Conservation (phyloP, 1,140 invertebrate species). For the Lycorma delicatula region DNA sequence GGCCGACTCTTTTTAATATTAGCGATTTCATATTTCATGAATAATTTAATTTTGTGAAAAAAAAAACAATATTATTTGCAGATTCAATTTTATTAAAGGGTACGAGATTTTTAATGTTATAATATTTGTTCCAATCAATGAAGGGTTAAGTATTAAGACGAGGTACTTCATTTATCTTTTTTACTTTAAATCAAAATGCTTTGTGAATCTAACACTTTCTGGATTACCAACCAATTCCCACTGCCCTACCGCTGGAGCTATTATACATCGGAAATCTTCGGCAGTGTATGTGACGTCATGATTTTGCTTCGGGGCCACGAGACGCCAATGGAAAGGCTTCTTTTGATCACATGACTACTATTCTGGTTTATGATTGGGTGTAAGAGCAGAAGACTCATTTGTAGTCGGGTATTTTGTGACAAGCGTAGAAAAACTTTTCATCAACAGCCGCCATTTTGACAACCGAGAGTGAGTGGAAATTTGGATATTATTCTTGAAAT, state of each 20-base stretch:
- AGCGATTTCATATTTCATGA: too few relatives aligned
- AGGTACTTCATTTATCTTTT: too few relatives aligned
- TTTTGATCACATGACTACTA: conserved; percentile 44
- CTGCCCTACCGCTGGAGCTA: conserved; percentile 25
- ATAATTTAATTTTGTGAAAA: too few relatives aligned
- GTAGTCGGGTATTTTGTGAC: conserved; percentile 76
- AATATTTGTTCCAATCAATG: too few relatives aligned
- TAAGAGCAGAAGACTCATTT: conserved; percentile 39
- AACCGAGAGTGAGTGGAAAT: conserved; percentile 50
- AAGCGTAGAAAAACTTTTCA: conserved; percentile 86
- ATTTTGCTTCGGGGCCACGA: conserved; percentile 19
- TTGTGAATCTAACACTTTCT: conserved; percentile 6
- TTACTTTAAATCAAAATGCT: background rate
- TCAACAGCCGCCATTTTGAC: conserved; percentile 88
- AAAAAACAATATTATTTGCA: too few relatives aligned
- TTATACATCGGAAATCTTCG: conserved; percentile 31
- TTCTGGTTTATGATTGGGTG: conserved; percentile 53
- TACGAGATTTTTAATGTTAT: too few relatives aligned
- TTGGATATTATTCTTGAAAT: conserved; percentile 53
- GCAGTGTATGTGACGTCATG: conserved; percentile 26
- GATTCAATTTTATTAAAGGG: too few relatives aligned
- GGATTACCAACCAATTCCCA: conserved; percentile 14
- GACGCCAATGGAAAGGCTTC: conserved; percentile 24
- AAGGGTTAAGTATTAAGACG: too few relatives aligned
- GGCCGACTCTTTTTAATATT: too few relatives aligned